A percentile compares a stretch with the other conserved stretches of the same genome.
Conservation (phyloP, 2,888 invertebrate species). For the Sesia bembeciformis region DNA sequence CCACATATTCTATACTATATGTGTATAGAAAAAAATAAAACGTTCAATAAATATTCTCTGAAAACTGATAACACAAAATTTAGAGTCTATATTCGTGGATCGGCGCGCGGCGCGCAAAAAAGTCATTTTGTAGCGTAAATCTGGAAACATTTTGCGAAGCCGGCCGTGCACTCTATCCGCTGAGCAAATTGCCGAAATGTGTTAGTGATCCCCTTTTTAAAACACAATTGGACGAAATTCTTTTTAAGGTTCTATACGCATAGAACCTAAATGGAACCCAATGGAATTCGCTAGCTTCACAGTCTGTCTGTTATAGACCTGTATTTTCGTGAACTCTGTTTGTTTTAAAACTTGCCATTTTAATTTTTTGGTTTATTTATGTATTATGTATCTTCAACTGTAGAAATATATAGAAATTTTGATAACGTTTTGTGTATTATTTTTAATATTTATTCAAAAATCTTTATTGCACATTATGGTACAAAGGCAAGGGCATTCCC, state of each 20-base stretch:
- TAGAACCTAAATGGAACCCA: too few species aligned
- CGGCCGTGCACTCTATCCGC: background rate
- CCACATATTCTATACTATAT: background rate
- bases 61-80: background rate
- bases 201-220: conserved; percentile 5
- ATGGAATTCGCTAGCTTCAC: too few species aligned
- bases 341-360: too few species aligned
- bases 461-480: too few species aligned
- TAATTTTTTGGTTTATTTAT: too few species aligned
- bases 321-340: too few species aligned
- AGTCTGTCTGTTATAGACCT: too few species aligned
- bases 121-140: background rate
- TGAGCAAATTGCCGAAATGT: conserved; percentile 1
- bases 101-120: background rate
- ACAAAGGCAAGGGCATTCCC: too few species aligned
- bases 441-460: too few species aligned
- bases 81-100: background rate
- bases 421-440: too few species aligned
- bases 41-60: background rate
- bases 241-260: background rate
- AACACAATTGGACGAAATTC: conserved; percentile 2
- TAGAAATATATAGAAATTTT: too few species aligned
- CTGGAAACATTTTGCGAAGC: background rate
- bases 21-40: background rate
- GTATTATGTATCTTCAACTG: too few species aligned